Conservation (phyloP, 2,113 vertebrate species). For the Chlorocebus sabaeus region DNA sequence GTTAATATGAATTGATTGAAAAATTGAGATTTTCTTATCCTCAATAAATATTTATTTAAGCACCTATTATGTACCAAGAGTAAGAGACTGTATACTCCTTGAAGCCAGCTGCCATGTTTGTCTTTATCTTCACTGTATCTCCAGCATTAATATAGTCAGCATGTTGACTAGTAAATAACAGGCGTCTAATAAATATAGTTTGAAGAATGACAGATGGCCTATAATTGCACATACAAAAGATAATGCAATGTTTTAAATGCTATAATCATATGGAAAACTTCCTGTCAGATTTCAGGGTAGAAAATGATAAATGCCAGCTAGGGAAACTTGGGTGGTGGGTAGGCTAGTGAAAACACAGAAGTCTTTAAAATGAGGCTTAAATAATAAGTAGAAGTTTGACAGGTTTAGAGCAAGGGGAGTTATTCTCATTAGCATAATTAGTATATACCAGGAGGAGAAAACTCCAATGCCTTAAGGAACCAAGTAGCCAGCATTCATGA, state of each 20-base stretch:
- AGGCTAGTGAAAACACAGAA: neutral
- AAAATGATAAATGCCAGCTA: neutral
- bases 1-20: neutral
- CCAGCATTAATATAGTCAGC: neutral
- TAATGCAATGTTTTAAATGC: neutral
- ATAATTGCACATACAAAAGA: neutral
- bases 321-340: neutral
- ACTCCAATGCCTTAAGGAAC: neutral
- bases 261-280: neutral
- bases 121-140: neutral
- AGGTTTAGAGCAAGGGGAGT: neutral
- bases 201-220: neutral
- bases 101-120: neutral
- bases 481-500: fast-evolving
- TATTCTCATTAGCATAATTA: neutral
- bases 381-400: neutral
- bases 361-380: neutral
- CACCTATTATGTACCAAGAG: neutral
- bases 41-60: neutral
- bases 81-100: neutral
- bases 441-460: neutral
- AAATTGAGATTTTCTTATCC: neutral
- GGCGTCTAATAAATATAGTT: neutral
- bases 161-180: neutral
- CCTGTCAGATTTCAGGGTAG: neutral